Evolutionary conservation across 2,113 vertebrate genomes (phyloP).

Genomic region (Xiphophorus hellerii): DNA sequence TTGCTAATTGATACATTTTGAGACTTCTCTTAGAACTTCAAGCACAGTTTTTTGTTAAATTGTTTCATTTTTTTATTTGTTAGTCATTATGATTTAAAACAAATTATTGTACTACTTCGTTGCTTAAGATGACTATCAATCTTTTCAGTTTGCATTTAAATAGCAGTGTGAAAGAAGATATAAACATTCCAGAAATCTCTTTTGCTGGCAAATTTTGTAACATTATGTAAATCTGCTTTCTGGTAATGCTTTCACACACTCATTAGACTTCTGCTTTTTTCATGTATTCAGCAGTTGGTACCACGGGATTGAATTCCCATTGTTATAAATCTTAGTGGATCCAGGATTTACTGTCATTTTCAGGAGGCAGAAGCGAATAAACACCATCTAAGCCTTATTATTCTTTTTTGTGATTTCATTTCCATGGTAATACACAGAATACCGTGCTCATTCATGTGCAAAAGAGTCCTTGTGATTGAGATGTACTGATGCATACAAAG

Average conservation of each 20-base stretch:
- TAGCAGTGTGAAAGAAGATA: background rate
- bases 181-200: background rate
- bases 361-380: conserved; percentile 21
- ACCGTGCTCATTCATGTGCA: conserved; percentile 29
- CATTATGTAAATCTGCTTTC: background rate
- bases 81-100: background rate
- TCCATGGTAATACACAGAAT: conserved; percentile 36
- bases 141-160: background rate
- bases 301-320: background rate
- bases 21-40: too few species aligned
- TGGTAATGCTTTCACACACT: background rate
- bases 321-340: conserved; percentile 3
- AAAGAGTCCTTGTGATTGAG: conserved; percentile 3
- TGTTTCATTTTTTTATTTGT: too few species aligned
- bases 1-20: background rate
- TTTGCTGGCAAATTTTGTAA: background rate
- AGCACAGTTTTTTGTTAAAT: too few species aligned
- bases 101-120: too few species aligned
- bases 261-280: background rate
- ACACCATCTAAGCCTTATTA: conserved; percentile 3
- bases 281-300: background rate
- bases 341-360: conserved; percentile 19
- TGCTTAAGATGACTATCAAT: too few species aligned
- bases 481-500: conserved; percentile 44
- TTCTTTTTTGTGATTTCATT: conserved; percentile 10